Percentiles rank a stretch among this genome's conserved stretches.
Evolutionary conservation across 2,888 invertebrate species (phyloP).

Genomic region (Isoperla grammatica): DNA sequence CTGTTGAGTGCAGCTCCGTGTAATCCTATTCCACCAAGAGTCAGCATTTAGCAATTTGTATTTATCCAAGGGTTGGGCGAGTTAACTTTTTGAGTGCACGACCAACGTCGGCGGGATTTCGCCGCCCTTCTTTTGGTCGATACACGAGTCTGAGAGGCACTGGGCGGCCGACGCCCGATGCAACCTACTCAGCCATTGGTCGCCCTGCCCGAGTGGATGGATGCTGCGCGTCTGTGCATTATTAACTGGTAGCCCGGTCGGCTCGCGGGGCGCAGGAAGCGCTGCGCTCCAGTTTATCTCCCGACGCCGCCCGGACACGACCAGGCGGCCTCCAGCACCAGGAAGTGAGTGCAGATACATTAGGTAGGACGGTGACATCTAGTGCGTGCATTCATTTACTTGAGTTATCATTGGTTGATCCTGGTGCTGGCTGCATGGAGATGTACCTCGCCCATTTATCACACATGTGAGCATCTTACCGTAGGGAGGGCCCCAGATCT

Average conservation of each 20-base stretch:
- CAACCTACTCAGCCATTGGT: constrained; percentile 26
- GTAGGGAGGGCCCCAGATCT: no score
- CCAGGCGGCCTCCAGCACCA: not conserved
- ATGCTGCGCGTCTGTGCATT: constrained; percentile 29
- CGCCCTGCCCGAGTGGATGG: constrained; percentile 11
- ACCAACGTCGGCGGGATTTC: constrained; percentile 6
- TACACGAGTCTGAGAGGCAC: constrained; percentile 24
- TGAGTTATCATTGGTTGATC: not conserved
- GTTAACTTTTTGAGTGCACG: constrained; percentile 3
- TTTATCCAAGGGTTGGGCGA: constrained; percentile 2
- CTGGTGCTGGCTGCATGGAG: not conserved
- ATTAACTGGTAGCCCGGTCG: constrained; percentile 29
- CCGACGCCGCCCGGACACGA: not conserved
- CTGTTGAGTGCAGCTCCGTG: no score
- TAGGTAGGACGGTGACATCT: no score
- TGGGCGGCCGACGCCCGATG: constrained; percentile 25
- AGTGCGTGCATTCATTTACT: not conserved
- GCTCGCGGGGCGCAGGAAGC: constrained; percentile 9
- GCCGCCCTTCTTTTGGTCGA: constrained; percentile 28
- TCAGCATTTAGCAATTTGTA: constrained; percentile 6
- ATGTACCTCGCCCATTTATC: no score
- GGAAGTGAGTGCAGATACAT: no score
- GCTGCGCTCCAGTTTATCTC: constrained; percentile 1
- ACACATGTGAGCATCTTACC: no score
- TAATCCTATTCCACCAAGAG: not conserved